Evolutionary conservation across 1,140 invertebrate genomes (phyloP).

Genomic region (Heliconius congener): DNA sequence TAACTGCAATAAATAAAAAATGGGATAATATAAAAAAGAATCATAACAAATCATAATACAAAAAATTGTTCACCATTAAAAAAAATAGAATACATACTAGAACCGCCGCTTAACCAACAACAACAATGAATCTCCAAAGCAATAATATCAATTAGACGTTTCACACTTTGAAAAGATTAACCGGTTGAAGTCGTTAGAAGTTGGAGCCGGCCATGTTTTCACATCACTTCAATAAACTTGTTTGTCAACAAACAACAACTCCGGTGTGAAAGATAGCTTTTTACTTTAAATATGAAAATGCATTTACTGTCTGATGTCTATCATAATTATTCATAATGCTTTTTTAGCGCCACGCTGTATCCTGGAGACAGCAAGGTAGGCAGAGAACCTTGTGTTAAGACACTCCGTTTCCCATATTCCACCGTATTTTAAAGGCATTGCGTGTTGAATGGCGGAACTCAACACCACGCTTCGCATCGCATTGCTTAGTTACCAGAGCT

Average conservation of each 20-base stretch:
- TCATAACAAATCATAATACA: too few species aligned
- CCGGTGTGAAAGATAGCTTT: neutral
- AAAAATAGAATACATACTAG: neutral
- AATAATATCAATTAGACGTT: constrained; percentile 43
- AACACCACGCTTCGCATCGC: too few species aligned
- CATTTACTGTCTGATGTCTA: neutral
- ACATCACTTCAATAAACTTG: neutral
- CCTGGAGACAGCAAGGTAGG: too few species aligned
- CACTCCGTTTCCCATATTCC: too few species aligned
- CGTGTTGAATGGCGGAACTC: too few species aligned
- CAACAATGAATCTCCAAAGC: neutral
- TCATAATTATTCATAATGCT: too few species aligned
- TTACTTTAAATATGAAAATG: neutral
- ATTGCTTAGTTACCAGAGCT: too few species aligned
- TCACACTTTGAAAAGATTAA: constrained; percentile 47
- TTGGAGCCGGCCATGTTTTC: constrained; percentile 2
- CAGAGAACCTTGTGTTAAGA: too few species aligned
- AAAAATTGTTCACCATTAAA: neutral
- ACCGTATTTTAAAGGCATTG: too few species aligned
- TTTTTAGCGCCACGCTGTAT: too few species aligned
- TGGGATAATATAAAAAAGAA: too few species aligned
- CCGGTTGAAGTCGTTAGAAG: constrained; percentile 33
- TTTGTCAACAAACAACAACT: neutral
- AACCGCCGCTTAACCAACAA: neutral
- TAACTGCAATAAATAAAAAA: too few species aligned